These are phyloP conservation scores for Austrofundulus limnaeus DNA, from an alignment of 2,113 vertebrate genomes.

Conservation along the genomic window DNA sequence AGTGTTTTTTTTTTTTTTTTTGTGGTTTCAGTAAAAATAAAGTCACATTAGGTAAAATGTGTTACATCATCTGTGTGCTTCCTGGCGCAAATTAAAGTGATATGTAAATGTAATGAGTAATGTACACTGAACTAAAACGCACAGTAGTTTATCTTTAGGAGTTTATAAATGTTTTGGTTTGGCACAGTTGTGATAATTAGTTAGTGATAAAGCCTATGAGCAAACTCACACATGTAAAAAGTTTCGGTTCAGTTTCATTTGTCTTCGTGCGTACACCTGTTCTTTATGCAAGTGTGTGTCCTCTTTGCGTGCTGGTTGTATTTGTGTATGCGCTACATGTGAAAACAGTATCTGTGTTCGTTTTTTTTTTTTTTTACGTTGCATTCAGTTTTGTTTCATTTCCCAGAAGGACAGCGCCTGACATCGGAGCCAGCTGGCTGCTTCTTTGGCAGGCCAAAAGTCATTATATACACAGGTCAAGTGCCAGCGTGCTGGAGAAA, in stretches of 20 bases:
- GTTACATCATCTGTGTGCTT: neutral
- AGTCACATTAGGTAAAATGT: neutral
- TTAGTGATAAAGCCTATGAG: neutral
- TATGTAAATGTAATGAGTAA: neutral
- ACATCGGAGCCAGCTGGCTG: slow-evolving; percentile 65
- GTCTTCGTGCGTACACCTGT: neutral
- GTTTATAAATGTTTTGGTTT: neutral
- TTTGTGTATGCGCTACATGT: slow-evolving; percentile 8
- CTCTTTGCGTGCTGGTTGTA: neutral
- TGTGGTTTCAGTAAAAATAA: neutral
- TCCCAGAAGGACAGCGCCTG: slow-evolving; percentile 71
- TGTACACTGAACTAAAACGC: neutral
- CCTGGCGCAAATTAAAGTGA: too few species aligned
- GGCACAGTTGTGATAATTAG: neutral
- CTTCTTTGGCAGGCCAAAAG: slow-evolving; percentile 50
- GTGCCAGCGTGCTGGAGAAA: slow-evolving; percentile 54
- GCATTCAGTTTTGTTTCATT: slow-evolving; percentile 51
- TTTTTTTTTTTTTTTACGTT: slow-evolving; percentile 35
- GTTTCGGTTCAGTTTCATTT: neutral
- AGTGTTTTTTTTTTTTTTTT: slow-evolving; percentile 11
- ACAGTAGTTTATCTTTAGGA: neutral
- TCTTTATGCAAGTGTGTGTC: slow-evolving; percentile 10
- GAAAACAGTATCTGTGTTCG: slow-evolving; percentile 23
- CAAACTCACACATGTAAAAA: neutral
- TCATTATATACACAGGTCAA: slow-evolving; percentile 68